These are phyloP conservation scores for Rhinophrynus dorsalis DNA, from an alignment of 2,797 vertebrate species.

Conservation along the genomic window DNA sequence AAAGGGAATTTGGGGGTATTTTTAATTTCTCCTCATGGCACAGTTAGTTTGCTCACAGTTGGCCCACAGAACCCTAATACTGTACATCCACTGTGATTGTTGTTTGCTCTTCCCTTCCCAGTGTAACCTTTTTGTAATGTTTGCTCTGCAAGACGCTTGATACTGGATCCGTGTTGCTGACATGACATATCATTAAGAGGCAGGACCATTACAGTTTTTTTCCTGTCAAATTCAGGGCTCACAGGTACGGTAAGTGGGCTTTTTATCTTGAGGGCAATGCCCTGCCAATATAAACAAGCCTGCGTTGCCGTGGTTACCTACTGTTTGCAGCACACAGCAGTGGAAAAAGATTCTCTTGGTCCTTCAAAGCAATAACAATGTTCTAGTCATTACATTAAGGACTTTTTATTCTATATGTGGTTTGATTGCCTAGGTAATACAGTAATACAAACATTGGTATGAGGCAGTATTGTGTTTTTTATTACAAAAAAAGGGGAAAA, in stretches of 20 bases:
- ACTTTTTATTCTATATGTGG: background rate
- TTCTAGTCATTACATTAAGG: background rate
- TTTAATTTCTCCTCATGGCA: too few species aligned
- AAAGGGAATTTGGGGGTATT: too few species aligned
- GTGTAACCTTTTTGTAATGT: too few species aligned
- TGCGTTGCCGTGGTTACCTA: slow-evolving; percentile 30
- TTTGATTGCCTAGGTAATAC: background rate
- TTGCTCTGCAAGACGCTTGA: too few species aligned
- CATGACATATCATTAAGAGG: background rate
- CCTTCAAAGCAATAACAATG: background rate
- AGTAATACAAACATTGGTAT: background rate
- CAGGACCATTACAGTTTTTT: background rate
- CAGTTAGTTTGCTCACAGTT: too few species aligned
- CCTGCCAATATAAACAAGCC: slow-evolving; percentile 22
- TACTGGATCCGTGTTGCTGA: too few species aligned
- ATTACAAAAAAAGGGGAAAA: background rate
- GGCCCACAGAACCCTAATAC: too few species aligned
- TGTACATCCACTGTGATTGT: too few species aligned
- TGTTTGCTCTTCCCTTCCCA: too few species aligned
- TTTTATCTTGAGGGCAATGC: slow-evolving; percentile 17
- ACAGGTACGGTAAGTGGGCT: slow-evolving; percentile 8
- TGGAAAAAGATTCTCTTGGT: slow-evolving; percentile 15
- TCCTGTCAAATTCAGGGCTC: background rate
- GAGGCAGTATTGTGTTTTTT: background rate
- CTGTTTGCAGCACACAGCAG: background rate